Base-by-base conservation (phyloP, 2,888 invertebrate species). In the Callosobruchus maculatus region DNA sequence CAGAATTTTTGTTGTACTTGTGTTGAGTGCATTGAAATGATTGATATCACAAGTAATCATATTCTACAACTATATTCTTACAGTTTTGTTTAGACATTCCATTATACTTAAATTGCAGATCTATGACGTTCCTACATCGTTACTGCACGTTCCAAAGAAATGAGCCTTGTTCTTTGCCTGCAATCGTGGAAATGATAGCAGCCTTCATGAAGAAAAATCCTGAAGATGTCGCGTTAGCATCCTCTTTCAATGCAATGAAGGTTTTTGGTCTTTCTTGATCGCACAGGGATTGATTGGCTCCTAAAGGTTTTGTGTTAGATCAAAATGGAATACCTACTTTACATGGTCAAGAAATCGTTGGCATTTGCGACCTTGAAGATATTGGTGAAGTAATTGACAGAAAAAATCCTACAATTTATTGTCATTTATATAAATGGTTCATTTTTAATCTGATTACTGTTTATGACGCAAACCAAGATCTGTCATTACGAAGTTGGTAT, bases 111-210 rank as follows among this genome's bases (percentile, higher is more conserved):
- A 49, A 3, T 85, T 85, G 18, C 86, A 93, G 93, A 85, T 95
- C 95, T 67, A 91, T 93, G 89, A 93, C 91, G 80, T 95, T 94
- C 87, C 89, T 95, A 82, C 93, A 95, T 85, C 91, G 97, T 80
- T 97, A 97, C 88, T 97, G 97, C 88, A 96, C 97, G 78, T 97
- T 97, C 89, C 97, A 97, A 88, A 91, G 98, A 81, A 98, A 98
- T 88, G 98, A 98, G 88, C 98, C 98, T 0, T 97, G 97, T 87
- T 95, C 97, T 70, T 88, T 98, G 79, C 96, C 97, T 13, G 96
- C 96, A 69, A 93, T 97, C 72, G 95, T 97, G 70, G 98, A 98
- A 88, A 93, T 98, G 91, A 93, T 97, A 78, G 96, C 97, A n/a
- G 96, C 96, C 21, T 96, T 97, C 86, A 93, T 96, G 89, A 92